Base-by-base conservation (phyloP, 2,113 vertebrate genomes). In the Zapornia atra region DNA sequence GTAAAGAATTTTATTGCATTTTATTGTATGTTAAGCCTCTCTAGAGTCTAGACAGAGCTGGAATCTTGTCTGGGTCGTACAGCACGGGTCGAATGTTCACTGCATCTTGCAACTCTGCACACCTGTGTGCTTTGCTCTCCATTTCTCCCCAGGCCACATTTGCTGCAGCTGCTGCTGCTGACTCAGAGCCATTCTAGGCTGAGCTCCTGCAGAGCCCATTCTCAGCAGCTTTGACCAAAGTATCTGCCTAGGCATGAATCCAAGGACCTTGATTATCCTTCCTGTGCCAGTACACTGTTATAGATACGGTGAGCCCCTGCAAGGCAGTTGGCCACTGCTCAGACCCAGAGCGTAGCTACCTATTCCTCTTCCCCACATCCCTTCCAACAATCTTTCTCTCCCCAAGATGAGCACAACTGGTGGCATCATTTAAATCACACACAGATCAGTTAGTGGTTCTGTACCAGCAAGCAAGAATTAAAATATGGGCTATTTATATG, bases 141-240 rank as follows among this genome's bases (percentile, higher is more conserved):
- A 29, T 69, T 64, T 44, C 79, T 93, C 79, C 81, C 50, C 61
- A 51, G 66, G 79, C 20, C 75, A 66, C 15, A 8, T 57, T 54
- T 87, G 80, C 87, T 87, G 63, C 84, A 89, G 81, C 90, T 95
- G 92, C 75, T 77, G 50, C 69, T 73, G 60, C 70, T 80, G 70
- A 40, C 66, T 82, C 59, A 11, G 59, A 90, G 63, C 40, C 76
- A 60, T 82, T 87, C 79, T 29, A 90, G 75, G 20, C 70, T 82
- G 28, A 16, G 3, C n/a, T 69, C 60, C 77, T 51, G 54, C 79
- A 88, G 18, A 84, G 63, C 54, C n/a, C 77, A 7, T 38, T 80
- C 79, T 56, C 33, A 4, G 72, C 54, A 86, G n/a, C 71, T 90
- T 44, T 38, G 33, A 92, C 75, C 68, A 71, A 80, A 82, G 33